A percentile compares a stretch with the other conserved stretches of the same genome.
These are phyloP conservation scores for Rhadina sibilatrix DNA, from an alignment of 2,113 vertebrate species.

Conservation along the genomic window DNA sequence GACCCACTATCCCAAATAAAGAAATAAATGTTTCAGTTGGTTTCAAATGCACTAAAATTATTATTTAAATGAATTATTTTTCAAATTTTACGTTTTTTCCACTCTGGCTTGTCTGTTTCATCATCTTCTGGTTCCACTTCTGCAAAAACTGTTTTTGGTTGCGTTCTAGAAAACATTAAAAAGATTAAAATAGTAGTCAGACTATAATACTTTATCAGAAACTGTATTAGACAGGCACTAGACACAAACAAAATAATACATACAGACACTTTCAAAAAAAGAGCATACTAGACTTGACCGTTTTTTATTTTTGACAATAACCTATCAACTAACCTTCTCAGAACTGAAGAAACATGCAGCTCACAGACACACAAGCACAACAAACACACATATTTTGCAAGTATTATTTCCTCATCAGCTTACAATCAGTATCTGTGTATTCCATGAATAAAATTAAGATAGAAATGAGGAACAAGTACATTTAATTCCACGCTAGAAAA, in stretches of 20 bases:
- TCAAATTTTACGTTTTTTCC: conserved; percentile 99
- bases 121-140: conserved; percentile 92
- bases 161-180: conserved; percentile 81
- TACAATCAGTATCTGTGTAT: not conserved
- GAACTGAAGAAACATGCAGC: not conserved
- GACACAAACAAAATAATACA: not conserved
- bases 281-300: not conserved
- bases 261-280: not conserved
- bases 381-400: not conserved
- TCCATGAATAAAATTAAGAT: conserved; percentile 34
- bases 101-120: conserved; percentile 89
- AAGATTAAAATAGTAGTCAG: conserved; percentile 14
- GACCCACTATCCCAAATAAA: not conserved
- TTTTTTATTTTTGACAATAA: not conserved
- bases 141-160: conserved; percentile 91
- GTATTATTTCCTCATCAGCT: not conserved
- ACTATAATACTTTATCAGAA: not conserved
- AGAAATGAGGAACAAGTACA: not conserved
- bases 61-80: conserved; percentile 41
- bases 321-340: not conserved
- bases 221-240: not conserved
- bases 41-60: not conserved
- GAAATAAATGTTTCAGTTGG: not conserved
- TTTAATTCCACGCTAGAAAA: not conserved
- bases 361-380: not conserved